Evolutionary conservation across 23 tunicate species (phyloP), one percentile per base, ranked within the genome.

Genomic region (Oikopleura vanhoeffeni): DNA sequence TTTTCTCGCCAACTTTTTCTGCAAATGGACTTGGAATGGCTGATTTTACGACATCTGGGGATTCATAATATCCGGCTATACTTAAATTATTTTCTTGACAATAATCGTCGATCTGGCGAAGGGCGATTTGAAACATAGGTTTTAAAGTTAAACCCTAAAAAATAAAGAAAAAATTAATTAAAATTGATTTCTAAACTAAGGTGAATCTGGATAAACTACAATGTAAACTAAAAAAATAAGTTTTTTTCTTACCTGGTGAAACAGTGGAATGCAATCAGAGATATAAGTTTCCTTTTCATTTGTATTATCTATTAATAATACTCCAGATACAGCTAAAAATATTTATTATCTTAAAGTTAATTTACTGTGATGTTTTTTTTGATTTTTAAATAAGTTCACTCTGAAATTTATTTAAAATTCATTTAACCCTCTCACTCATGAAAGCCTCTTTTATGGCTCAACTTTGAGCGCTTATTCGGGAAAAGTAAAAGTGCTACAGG

Each of bases 41-140:
- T 8, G 18, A 8, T 18, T 49, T 49, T 8, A 49, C 60, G 60
- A 49, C 18, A 8, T 49, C 60, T 8, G 60, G 60, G 18, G 60
- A 49, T 18, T 90, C 91, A 60, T 93, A 93, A 84, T 93, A 93
- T 0, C 98, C 98, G 64, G 98, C 98, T 28, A 93, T 86, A 57
- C 36, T 85, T 40, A 93, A 86, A 0, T 86, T 76, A 40, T 90
- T 86, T 0, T 60, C 71, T 24, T 85, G 28, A 57, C 95, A 90
- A 67, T 93, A 90, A 0, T 88, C 57, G 40, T 93, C 98, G 40
- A 90, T 86, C 83, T 88, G 76, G 8, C 77, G 83, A 36, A 93
- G 58, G 35, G 98, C 98, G 30, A 90, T 84, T 86, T 93, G 94
- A 36, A 93, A 85, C 98, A 93, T 93, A 1, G 95, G 95, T 28